Base-by-base conservation (phyloP, 2,888 invertebrate genomes). In the Pyrocoelia pectoralis region DNA sequence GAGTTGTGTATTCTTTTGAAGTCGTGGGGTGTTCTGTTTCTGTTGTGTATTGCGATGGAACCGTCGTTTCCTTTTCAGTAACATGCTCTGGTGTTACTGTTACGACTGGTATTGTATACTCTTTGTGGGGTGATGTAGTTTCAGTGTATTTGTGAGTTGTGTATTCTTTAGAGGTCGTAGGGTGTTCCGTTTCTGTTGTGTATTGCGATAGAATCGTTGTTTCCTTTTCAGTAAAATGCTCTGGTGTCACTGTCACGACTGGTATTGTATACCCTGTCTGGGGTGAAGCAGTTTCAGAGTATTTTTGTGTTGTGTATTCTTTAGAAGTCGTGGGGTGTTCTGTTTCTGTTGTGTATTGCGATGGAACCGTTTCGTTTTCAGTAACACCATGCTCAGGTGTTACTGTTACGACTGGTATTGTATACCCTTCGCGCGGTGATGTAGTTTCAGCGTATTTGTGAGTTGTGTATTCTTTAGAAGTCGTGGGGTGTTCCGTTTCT, bases 11-110 rank as follows among this genome's bases (percentile, higher is more conserved):
- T 10, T 40, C 54, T 41, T 38, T 18, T 17, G 10, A 12, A 6
- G 40, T 40, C 1, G 54, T 54, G 10, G 38, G 6, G 6, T 18
- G 10, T 10, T 13, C 33, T 14, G 51, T 13, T 14, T 4, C 8
- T 10, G 17, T 17, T 2, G 17, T 17, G 18, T 46, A 33, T 33
- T 33, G 18, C 10, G 46, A n/a, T 5, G 15, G 18, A 18, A 8
- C n/a, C 1, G 46, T 46, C 12, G n/a, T 8, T 9, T 46, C 18
- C n/a, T 46, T 46, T 6, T 43, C 51, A 24, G 54, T 48, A 9
- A 29, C 12, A 29, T 28, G 28, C 12, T 50, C 50, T 10, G 50
- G 29, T 3, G 28, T 50, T 4, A 50, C 50, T 2, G 50, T 50
- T 4, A 12, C 50, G 9, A 50, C 50, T 6, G 50, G 28, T 4